Evolutionary conservation across 2,888 invertebrate genomes (phyloP), one percentile per base, ranked within the genome.

Genomic region (Cordylochernes scorpioides): DNA sequence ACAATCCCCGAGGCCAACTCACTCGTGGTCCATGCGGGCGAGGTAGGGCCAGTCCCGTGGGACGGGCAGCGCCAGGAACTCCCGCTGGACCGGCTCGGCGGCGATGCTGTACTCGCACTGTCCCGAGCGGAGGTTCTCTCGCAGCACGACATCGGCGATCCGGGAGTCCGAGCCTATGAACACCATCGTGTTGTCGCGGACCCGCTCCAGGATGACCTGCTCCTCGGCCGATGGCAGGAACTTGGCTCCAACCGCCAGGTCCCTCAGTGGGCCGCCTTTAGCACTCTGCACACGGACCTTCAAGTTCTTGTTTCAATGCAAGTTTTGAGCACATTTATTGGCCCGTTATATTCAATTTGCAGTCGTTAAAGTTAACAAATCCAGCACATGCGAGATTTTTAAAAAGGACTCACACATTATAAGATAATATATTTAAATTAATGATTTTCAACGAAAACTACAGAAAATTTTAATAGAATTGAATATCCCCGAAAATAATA

Each of bases 31-130:
- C 18, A 82, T 65, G 29, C 71, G 58, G 3, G 63, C 50, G 8
- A 75, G 52, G 45, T 77, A 80, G 0, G 80, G 78, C 44, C 71
- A 78, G 12, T 66, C 65, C 2, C 62, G 57, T 0, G 71, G 65
- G 8, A 80, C 59, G 29, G 75, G 63, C 58, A 82, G 59, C 0
- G 71, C 71, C 21, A 82, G 64, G 42, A 70, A 64, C 49, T 82
- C 80, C 26, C 69, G 65, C 40, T 73, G 59, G 46, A 80, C 72
- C 35, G 73, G 70, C 44, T 77, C 73, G 5, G 57, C 51, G 28
- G 71, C 71, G 17, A 38, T 21, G 3, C 31, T 14, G 17, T 28
- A 39, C 5, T 10, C 8, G 12, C 39, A 39, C n/a, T 15, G 10
- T 9, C 14, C 13, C 1, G 38, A n/a, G n/a, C n/a, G 5, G 17